A percentile compares a stretch with the other conserved stretches of the same genome.
phyloP scores from a whole-genome alignment of 2,797 vertebrate genomes.

The Lepus oiostolus region DNA sequence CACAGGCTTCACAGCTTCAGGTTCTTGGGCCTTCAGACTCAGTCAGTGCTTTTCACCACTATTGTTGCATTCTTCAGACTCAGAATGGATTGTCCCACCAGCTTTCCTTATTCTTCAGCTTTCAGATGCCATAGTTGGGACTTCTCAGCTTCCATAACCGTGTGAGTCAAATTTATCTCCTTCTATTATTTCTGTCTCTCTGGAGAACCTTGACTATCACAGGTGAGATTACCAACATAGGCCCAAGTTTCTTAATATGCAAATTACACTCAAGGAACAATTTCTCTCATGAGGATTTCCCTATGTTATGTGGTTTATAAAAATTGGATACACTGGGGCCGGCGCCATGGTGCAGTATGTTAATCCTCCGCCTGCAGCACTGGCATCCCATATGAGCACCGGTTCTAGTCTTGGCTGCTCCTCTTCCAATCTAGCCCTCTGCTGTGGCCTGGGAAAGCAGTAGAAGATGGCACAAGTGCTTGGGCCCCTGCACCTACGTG shows the following conservation, averaged over 20 bases:
- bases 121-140: too few relatives aligned
- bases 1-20: background rate
- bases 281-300: background rate
- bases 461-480: too few relatives aligned
- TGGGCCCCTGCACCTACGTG: too few relatives aligned
- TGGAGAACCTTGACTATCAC: background rate
- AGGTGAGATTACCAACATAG: background rate
- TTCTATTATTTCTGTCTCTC: background rate
- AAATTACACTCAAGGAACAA: background rate
- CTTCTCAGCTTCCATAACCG: background rate
- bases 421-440: too few relatives aligned
- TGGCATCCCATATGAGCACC: too few relatives aligned
- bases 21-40: background rate
- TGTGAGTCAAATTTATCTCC: too few relatives aligned
- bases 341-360: too few relatives aligned
- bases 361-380: too few relatives aligned
- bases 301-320: background rate
- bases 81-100: background rate
- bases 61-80: background rate
- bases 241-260: background rate
- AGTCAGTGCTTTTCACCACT: too few relatives aligned
- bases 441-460: too few relatives aligned
- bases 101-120: background rate
- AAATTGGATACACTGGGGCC: background rate
- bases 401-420: too few relatives aligned